Evolutionary conservation across 2,888 invertebrate genomes (phyloP), one percentile per base, ranked within the genome.

Genomic region (Andrena praecox): DNA sequence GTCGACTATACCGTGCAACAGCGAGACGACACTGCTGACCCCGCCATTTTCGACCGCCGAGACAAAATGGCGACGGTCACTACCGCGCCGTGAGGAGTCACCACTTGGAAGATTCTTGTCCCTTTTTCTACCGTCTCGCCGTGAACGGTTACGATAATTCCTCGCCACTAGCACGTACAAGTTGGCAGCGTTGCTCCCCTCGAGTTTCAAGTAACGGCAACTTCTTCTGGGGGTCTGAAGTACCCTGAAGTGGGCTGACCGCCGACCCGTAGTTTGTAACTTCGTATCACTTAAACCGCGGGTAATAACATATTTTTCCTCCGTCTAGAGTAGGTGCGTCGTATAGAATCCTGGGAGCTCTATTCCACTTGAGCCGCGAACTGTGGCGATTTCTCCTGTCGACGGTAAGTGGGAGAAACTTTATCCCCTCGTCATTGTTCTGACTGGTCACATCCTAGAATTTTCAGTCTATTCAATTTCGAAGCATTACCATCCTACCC

Each of bases 201-300:
- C n/a, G 33, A 62, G 33, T 29, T 33, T 35, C 62, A 20, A 62
- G 20, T 20, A 12, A 62, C 10, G 33, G 33, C 1, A 60, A 31
- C n/a, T 60, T 60, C 8, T 29, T 60, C 54, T 31, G 60, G 7
- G 33, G n/a, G 0, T 31, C 10, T n/a, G 60, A 33, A 24, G 31
- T 16, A n/a, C 12, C 33, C 20, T 7, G 60, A 60, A 10, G 31
- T 16, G 35, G 62, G 20, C 35, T 62, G 62, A 62, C 62, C 24
- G 3, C 56, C 62, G 29, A 33, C 20, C 4, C 62, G 33, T 3
- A 20, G 33, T 35, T 62, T 33, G 62, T n/a, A 62, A 62, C 62
- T 62, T 62, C 10, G 35, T 62, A 35, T 29, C 33, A 20, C 62
- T 62, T 62, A 62, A 62, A 62, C 62, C n/a, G 33, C 62, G 35